Conservation (phyloP, 2,888 invertebrate species). For the Melanotus villosus region DNA sequence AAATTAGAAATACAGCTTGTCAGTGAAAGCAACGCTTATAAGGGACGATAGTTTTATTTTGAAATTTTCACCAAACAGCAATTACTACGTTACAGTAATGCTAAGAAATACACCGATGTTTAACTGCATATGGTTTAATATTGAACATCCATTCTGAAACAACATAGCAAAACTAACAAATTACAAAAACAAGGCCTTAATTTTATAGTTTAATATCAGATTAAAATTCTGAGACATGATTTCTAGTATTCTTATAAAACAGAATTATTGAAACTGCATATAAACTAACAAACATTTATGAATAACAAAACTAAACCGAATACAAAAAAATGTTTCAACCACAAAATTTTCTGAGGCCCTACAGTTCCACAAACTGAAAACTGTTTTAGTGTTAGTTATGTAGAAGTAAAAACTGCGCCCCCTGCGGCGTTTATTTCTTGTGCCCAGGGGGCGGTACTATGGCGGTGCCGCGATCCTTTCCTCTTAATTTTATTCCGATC, state of each 20-base stretch:
- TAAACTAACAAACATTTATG: slow-evolving; percentile 25
- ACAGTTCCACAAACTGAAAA: slow-evolving; percentile 30
- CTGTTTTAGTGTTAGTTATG: slow-evolving; percentile 26
- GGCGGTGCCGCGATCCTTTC: slow-evolving; percentile 82
- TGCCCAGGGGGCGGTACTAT: slow-evolving; percentile 85
- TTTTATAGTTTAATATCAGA: slow-evolving; percentile 16
- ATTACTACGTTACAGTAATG: no score
- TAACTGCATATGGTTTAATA: no score
- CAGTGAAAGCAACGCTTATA: no score
- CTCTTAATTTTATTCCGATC: slow-evolving; percentile 94
- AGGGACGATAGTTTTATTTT: no score
- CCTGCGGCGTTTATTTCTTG: slow-evolving; percentile 81
- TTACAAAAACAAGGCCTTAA: neutral
- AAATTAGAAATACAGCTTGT: no score
- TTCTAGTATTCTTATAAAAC: slow-evolving; percentile 5
- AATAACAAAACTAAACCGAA: slow-evolving; percentile 10
- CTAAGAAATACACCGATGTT: no score
- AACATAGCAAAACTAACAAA: neutral
- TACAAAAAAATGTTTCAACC: neutral
- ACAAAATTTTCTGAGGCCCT: slow-evolving; percentile 21
- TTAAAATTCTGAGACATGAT: neutral
- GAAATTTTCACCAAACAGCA: no score
- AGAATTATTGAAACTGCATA: slow-evolving; percentile 5
- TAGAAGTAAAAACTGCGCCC: slow-evolving; percentile 65
- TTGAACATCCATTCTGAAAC: no score